phyloP scores from a whole-genome alignment of 2,113 vertebrate species.

The Corythoichthys haematopterus region DNA sequence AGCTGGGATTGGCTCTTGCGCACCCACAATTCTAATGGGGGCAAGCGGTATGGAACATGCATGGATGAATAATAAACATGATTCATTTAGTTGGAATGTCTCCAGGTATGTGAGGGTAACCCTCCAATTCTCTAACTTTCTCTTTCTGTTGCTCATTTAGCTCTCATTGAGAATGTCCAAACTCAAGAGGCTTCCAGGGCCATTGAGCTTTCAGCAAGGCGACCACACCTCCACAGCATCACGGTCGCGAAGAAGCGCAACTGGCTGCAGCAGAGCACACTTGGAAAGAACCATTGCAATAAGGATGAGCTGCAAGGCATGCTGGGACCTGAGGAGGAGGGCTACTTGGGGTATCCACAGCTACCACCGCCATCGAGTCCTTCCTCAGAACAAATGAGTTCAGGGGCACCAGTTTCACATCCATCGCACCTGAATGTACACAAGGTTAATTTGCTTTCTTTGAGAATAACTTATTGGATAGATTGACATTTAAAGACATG shows the following conservation, averaged over 20 bases:
- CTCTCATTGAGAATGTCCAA: conserved; percentile 84
- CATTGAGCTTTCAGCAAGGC: conserved; percentile 55
- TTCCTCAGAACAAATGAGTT: conserved; percentile 55
- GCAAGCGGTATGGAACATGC: background rate
- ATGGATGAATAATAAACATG: conserved; percentile 1
- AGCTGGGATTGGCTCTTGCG: background rate
- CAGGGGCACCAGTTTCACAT: conserved; percentile 19
- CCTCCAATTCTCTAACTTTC: conserved; percentile 7
- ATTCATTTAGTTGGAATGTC: conserved; percentile 6
- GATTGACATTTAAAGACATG: background rate
- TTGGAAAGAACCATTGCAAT: conserved; percentile 47
- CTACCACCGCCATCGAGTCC: conserved; percentile 45
- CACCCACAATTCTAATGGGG: background rate
- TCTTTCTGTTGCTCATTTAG: conserved; percentile 54
- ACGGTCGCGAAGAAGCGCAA: conserved; percentile 96
- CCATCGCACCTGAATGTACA: conserved; percentile 30
- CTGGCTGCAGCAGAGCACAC: conserved; percentile 90
- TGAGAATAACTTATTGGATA: background rate
- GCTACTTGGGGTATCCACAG: conserved; percentile 37
- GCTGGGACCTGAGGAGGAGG: conserved; percentile 65
- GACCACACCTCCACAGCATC: conserved; percentile 78
- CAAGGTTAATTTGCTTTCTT: conserved; percentile 35
- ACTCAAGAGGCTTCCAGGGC: conserved; percentile 64
- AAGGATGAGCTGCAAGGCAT: conserved; percentile 65
- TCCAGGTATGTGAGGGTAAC: background rate